Conservation (phyloP, 2,888 invertebrate species). For the Drosophila nigricruria region DNA sequence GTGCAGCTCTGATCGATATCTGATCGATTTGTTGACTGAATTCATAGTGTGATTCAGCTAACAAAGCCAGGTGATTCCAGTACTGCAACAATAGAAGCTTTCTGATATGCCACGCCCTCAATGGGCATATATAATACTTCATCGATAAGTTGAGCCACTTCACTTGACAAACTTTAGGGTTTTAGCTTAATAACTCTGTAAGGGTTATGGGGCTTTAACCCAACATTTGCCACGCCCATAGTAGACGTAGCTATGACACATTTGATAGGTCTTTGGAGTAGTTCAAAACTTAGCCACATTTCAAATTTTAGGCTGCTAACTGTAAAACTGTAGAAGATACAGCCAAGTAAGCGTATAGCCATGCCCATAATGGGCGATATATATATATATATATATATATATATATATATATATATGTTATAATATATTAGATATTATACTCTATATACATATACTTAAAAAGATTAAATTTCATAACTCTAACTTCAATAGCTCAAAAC, state of each 20-base stretch:
- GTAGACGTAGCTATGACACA: accelerated
- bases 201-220: too few relatives aligned
- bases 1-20: background rate
- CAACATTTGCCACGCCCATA: background rate
- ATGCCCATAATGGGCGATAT: too few relatives aligned
- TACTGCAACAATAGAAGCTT: too few relatives aligned
- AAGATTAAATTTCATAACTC: too few relatives aligned
- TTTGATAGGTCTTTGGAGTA: background rate
- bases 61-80: too few relatives aligned
- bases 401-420: too few relatives aligned
- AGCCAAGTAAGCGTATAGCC: background rate
- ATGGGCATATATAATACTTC: background rate
- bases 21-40: background rate
- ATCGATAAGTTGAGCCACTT: background rate
- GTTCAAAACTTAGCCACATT: background rate
- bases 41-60: background rate
- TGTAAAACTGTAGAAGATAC: background rate
- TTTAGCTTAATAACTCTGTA: too few relatives aligned
- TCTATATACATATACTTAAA: too few relatives aligned
- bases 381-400: too few relatives aligned
- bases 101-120: too few relatives aligned
- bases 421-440: too few relatives aligned
- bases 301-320: background rate
- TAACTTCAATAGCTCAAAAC: background rate
- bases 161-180: background rate